Percentiles rank a stretch among this genome's conserved stretches.
Conservation (phyloP, 2,797 vertebrate species). For the Siniperca obscura region DNA sequence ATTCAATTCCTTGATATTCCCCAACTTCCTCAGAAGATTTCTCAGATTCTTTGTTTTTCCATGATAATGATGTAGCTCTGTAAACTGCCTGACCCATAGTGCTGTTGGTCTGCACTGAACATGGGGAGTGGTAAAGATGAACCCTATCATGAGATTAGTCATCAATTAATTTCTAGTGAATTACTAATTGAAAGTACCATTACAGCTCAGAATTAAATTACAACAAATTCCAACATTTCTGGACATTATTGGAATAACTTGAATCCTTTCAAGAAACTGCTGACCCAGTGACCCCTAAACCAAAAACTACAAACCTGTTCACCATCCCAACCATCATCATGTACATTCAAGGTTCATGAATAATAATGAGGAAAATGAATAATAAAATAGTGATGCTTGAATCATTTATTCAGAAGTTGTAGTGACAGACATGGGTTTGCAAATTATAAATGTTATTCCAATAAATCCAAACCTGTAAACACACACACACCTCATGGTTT, state of each 20-base stretch:
- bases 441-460: slow-evolving; percentile 26
- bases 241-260: background rate
- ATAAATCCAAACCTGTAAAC: slow-evolving; percentile 25
- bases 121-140: background rate
- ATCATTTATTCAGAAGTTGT: slow-evolving; percentile 59
- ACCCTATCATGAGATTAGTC: background rate
- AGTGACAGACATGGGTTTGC: slow-evolving; percentile 35
- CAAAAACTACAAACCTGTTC: background rate
- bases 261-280: background rate
- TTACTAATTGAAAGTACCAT: background rate
- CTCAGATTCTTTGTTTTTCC: background rate
- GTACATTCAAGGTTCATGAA: background rate
- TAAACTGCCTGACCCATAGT: background rate
- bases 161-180: background rate
- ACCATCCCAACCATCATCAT: background rate
- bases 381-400: background rate
- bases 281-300: background rate
- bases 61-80: background rate
- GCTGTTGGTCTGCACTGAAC: background rate
- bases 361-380: background rate
- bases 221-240: background rate
- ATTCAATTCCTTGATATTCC: background rate
- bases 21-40: background rate
- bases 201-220: background rate
- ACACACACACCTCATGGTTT: slow-evolving; percentile 27